Evolutionary conservation across 2,797 vertebrate genomes (phyloP).

Genomic region (Zenarchopterus dispar): DNA sequence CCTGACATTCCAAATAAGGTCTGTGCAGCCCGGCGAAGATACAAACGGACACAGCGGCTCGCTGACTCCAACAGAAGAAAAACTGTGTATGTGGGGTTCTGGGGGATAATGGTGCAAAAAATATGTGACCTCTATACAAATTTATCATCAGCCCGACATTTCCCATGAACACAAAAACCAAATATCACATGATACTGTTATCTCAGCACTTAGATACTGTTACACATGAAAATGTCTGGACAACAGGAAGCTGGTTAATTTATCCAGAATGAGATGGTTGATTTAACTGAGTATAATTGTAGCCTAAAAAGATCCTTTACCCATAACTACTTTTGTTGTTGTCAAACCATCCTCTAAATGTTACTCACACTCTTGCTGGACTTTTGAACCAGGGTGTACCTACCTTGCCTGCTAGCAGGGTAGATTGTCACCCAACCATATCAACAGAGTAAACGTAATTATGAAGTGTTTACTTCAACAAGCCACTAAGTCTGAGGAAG

Average conservation of each 20-base stretch:
- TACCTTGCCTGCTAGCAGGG: background rate
- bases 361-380: background rate
- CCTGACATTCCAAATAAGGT: constrained; percentile 84
- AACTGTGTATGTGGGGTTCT: constrained; percentile 46
- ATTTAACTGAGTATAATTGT: constrained; percentile 5
- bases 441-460: background rate
- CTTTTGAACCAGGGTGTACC: background rate
- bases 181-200: constrained; percentile 52
- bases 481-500: background rate
- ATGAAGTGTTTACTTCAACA: background rate
- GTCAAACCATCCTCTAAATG: background rate
- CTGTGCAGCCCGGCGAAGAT: constrained; percentile 69
- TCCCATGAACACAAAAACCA: constrained; percentile 72
- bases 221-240: background rate
- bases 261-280: background rate
- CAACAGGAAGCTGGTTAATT: too few species aligned
- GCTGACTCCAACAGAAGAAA: constrained; percentile 65
- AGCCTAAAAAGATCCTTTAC: background rate
- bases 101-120: constrained; percentile 63
- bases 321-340: background rate
- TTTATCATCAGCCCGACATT: constrained; percentile 76
- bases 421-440: constrained; percentile 2
- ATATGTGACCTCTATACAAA: constrained; percentile 74
- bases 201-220: constrained; percentile 32
- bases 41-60: constrained; percentile 69